Percentiles rank a stretch among this genome's conserved stretches.
Conservation (phyloP, 1,140 invertebrate genomes). For the Limonius californicus region DNA sequence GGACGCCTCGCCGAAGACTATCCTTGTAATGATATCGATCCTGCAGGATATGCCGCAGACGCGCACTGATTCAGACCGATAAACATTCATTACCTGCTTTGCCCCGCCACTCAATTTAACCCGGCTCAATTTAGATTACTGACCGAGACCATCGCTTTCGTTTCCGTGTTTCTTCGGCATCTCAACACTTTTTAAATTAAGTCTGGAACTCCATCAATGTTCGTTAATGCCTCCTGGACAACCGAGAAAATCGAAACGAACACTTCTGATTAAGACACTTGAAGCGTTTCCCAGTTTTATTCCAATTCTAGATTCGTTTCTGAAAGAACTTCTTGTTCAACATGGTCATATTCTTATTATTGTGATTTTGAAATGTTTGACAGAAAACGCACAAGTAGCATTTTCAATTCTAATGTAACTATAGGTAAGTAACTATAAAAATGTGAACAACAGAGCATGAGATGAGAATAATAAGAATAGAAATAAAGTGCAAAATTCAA, state of each 20-base stretch:
- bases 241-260: constrained; percentile 1
- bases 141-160: constrained; percentile 31
- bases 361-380: not conserved
- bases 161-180: constrained; percentile 29
- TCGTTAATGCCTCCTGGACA: constrained; percentile 11
- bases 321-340: no score
- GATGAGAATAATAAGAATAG: no score
- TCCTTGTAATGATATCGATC: constrained; percentile 23
- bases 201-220: constrained; percentile 21
- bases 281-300: not conserved
- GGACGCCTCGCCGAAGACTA: constrained; percentile 17
- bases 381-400: no score
- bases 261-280: not conserved
- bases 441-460: no score
- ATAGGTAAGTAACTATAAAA: no score
- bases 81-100: constrained; percentile 42
- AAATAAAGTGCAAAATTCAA: no score
- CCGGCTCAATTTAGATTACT: constrained; percentile 43
- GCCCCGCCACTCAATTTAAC: constrained; percentile 39
- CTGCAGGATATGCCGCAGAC: constrained; percentile 18
- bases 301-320: not conserved
- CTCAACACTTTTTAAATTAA: constrained; percentile 36
- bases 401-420: no score
- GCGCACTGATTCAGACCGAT: constrained; percentile 39
- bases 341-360: not conserved